phyloP scores from a whole-genome alignment of 35 echinoderm and acorn worm genomes.

The Acanthaster planci region DNA sequence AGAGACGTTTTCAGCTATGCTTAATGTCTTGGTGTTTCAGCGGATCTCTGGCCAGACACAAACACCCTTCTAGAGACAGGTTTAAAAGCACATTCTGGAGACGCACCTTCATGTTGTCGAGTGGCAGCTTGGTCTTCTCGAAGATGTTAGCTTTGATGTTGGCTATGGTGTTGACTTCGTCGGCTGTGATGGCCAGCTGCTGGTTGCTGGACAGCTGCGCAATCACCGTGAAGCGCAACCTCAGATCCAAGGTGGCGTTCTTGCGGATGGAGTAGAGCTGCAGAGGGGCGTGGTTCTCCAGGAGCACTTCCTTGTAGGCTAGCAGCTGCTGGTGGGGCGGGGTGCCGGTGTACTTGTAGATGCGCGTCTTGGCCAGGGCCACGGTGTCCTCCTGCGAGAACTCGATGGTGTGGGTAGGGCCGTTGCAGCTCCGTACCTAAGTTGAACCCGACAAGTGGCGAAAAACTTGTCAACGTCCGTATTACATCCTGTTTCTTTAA shows the following conservation, averaged over 20 bases:
- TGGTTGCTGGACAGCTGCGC: conserved; percentile 18
- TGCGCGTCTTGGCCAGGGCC: conserved; percentile 44
- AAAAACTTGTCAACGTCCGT: conserved; percentile 5
- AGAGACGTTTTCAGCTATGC: too few species aligned
- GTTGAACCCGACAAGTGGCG: background rate
- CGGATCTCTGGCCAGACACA: too few species aligned
- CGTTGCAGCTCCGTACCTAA: conserved; percentile 12
- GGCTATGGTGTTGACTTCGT: conserved; percentile 23
- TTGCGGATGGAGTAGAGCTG: conserved; percentile 41
- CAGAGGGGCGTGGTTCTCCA: conserved; percentile 47
- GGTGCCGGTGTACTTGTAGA: conserved; percentile 52
- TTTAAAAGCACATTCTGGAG: too few species aligned
- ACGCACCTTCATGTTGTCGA: conserved; percentile 36
- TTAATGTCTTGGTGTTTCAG: too few species aligned
- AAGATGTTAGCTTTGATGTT: conserved; percentile 32
- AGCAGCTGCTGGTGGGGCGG: conserved; percentile 63
- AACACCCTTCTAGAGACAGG: too few species aligned
- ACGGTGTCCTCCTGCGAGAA: conserved; percentile 43
- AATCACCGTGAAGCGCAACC: conserved; percentile 8
- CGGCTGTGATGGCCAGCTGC: conserved; percentile 15
- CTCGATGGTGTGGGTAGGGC: conserved; percentile 38
- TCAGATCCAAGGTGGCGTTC: conserved; percentile 41
- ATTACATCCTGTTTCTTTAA: too few species aligned
- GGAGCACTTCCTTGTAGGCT: conserved; percentile 21
- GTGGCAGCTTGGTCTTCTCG: conserved; percentile 36